Percentiles rank a stretch among this genome's conserved stretches.
These are phyloP conservation scores for Tinea pellionella DNA, from an alignment of 2,888 invertebrate genomes.

Conservation along the genomic window DNA sequence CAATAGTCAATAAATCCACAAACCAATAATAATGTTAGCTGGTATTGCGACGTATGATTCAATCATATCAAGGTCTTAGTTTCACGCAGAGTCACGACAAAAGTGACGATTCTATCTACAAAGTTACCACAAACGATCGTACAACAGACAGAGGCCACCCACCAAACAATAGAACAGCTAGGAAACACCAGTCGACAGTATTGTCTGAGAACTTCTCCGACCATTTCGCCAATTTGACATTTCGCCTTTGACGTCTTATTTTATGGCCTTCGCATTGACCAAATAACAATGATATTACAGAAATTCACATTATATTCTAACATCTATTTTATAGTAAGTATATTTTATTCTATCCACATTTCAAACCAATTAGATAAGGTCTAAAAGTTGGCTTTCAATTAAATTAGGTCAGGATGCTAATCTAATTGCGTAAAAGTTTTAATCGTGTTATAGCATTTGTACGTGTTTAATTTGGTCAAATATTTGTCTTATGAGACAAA, in stretches of 20 bases:
- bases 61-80: background rate
- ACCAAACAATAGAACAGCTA: slow-evolving; percentile 12
- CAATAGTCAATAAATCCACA: background rate
- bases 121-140: slow-evolving; percentile 40
- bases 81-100: slow-evolving; percentile 23
- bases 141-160: slow-evolving; percentile 11
- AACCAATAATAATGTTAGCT: background rate
- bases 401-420: background rate
- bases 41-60: background rate
- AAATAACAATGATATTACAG: background rate
- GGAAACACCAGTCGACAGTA: slow-evolving; percentile 5
- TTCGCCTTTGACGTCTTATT: slow-evolving; percentile 10
- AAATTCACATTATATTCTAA: background rate
- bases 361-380: background rate
- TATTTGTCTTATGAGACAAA: background rate
- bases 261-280: background rate
- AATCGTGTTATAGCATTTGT: background rate
- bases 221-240: slow-evolving; percentile 8
- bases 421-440: background rate
- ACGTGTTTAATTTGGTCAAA: background rate
- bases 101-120: slow-evolving; percentile 45
- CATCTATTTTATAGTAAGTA: no score
- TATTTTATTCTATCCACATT: background rate
- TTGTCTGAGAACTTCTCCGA: slow-evolving; percentile 4
- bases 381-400: slow-evolving; percentile 1